phyloP scores from a whole-genome alignment of 1,140 invertebrate genomes.

The Dendrolimus kikuchii region DNA sequence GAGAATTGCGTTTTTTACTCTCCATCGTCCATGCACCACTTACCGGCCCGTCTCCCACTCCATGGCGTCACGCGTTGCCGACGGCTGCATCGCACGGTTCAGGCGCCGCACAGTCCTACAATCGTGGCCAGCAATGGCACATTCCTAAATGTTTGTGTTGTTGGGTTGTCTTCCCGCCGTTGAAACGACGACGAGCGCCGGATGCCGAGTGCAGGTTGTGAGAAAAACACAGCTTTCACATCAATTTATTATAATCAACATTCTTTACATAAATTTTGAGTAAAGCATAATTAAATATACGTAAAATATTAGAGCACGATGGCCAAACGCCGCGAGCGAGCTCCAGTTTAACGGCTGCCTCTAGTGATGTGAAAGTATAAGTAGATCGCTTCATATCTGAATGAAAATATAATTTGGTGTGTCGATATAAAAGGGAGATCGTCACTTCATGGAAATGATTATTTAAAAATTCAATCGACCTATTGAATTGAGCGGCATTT shows the following conservation, averaged over 20 bases:
- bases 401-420: too few species aligned
- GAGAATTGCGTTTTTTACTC: too few species aligned
- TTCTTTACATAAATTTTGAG: constrained; percentile 19
- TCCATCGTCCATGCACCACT: too few species aligned
- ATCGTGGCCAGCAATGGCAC: neutral
- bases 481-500: too few species aligned
- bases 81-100: too few species aligned
- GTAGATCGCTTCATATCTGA: too few species aligned
- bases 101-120: too few species aligned
- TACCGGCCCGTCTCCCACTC: too few species aligned
- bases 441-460: too few species aligned
- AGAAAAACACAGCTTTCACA: neutral
- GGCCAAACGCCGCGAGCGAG: constrained; percentile 1
- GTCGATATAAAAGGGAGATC: too few species aligned
- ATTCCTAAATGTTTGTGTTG: neutral
- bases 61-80: too few species aligned
- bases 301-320: constrained; percentile 11
- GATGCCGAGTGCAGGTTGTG: neutral
- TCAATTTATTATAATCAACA: constrained; percentile 16
- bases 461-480: too few species aligned
- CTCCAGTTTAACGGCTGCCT: neutral
- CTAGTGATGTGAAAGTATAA: neutral
- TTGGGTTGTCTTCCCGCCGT: neutral
- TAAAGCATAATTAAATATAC: constrained; percentile 16
- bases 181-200: neutral